Evolutionary conservation across 1,140 invertebrate species (phyloP).

Genomic region (Teleopsis dalmanni): DNA sequence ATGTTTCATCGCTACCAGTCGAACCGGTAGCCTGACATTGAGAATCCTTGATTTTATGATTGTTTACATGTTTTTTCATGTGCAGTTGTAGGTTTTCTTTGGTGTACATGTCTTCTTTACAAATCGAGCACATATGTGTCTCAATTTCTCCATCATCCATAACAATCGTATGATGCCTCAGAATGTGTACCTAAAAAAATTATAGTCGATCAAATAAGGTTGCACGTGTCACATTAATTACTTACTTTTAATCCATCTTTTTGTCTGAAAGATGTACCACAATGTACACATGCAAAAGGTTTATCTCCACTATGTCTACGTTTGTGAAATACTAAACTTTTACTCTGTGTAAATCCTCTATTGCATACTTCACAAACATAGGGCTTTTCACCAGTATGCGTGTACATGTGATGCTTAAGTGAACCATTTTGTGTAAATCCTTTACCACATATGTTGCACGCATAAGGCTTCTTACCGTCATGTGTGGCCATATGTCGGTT

Average conservation of each 20-base stretch:
- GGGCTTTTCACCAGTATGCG: conserved; percentile 34
- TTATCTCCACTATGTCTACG: conserved; percentile 40
- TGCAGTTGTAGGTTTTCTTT: conserved; percentile 8
- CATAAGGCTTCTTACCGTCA: conserved; percentile 52
- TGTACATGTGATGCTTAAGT: conserved; percentile 45
- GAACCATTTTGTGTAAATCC: conserved; percentile 53
- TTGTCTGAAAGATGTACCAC: conserved; percentile 23
- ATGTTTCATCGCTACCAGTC: background rate
- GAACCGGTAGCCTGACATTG: background rate
- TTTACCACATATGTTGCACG: conserved; percentile 56
- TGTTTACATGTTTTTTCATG: conserved; percentile 14
- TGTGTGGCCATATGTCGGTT: conserved; percentile 57
- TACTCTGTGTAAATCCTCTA: conserved; percentile 30
- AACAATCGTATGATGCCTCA: conserved; percentile 29
- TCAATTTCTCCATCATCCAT: background rate
- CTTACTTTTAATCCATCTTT: conserved; percentile 20
- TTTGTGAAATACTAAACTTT: conserved; percentile 19
- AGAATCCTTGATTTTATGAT: background rate
- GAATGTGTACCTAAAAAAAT: conserved; percentile 30
- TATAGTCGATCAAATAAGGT: too few species aligned
- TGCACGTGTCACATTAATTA: too few species aligned
- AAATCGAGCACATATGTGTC: conserved; percentile 34
- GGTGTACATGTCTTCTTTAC: conserved; percentile 34
- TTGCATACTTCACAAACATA: conserved; percentile 32
- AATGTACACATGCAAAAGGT: conserved; percentile 45